Percentiles rank a stretch among this genome's conserved stretches.
Evolutionary conservation across 2,888 invertebrate genomes (phyloP).

Genomic region (Norana najaformis): DNA sequence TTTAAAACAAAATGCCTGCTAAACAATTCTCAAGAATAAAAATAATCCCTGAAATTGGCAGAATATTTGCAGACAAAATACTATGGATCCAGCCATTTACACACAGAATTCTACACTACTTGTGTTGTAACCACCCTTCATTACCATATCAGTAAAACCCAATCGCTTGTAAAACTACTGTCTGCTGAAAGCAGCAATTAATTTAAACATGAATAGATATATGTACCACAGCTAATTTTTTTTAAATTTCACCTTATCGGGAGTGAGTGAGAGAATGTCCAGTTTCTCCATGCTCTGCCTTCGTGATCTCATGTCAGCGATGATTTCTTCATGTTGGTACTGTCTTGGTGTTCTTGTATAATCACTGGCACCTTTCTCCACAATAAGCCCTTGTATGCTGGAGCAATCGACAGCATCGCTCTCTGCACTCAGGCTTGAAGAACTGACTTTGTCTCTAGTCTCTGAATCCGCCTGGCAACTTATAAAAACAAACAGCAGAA

Average conservation of each 20-base stretch:
- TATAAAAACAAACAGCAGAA: not conserved
- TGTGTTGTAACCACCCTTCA: not conserved
- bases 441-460: not conserved
- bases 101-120: not conserved
- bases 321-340: not conserved
- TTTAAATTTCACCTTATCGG: constrained; percentile 47
- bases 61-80: not conserved
- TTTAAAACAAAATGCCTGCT: not conserved
- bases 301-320: constrained; percentile 34
- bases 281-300: constrained; percentile 86
- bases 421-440: not conserved
- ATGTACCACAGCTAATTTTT: not conserved
- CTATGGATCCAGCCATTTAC: not conserved
- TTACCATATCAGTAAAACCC: not conserved
- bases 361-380: not conserved
- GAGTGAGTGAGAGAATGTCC: constrained; percentile 81
- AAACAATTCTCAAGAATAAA: not conserved
- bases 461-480: not conserved
- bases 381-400: not conserved
- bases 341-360: too few relatives aligned
- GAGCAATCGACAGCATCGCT: not conserved
- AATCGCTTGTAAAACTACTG: not conserved
- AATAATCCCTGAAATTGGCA: not conserved
- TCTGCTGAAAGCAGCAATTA: not conserved
- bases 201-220: not conserved